Percentiles rank a stretch among this genome's conserved stretches.
Conservation (phyloP, 2,888 invertebrate genomes). For the Cyaniris semiargus region DNA sequence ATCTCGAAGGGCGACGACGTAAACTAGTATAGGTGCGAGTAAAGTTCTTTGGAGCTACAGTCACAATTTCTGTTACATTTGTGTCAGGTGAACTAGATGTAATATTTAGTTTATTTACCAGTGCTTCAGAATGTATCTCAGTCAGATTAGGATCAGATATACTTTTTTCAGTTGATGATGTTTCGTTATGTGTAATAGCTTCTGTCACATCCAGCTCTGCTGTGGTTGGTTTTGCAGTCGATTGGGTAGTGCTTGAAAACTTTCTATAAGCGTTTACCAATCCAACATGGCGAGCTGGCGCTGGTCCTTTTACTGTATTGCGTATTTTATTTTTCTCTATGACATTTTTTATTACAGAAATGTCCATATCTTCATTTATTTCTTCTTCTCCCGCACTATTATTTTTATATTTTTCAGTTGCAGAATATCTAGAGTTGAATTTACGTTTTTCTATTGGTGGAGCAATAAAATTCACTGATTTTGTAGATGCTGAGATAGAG, state of each 20-base stretch:
- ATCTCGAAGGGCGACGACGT: slow-evolving; percentile 61
- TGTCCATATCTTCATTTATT: slow-evolving; percentile 81
- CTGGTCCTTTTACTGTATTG: slow-evolving; percentile 74
- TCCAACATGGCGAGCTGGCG: slow-evolving; percentile 71
- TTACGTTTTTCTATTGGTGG: slow-evolving; percentile 68
- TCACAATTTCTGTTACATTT: slow-evolving; percentile 52
- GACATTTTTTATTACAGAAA: slow-evolving; percentile 79
- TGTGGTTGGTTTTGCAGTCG: slow-evolving; percentile 51
- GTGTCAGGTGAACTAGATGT: slow-evolving; percentile 44
- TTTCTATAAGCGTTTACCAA: slow-evolving; percentile 74
- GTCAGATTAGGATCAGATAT: slow-evolving; percentile 51
- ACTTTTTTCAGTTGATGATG: slow-evolving; percentile 54
- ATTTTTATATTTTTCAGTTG: slow-evolving; percentile 73
- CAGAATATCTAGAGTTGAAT: slow-evolving; percentile 71
- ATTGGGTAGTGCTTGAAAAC: slow-evolving; percentile 58
- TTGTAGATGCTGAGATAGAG: slow-evolving; percentile 72
- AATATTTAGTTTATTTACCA: slow-evolving; percentile 32
- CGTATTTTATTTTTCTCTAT: slow-evolving; percentile 78
- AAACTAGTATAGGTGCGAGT: slow-evolving; percentile 67
- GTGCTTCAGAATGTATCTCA: slow-evolving; percentile 46
- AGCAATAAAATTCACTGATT: slow-evolving; percentile 70
- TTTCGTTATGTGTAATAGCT: slow-evolving; percentile 53
- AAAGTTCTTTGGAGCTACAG: slow-evolving; percentile 57
- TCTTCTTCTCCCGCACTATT: slow-evolving; percentile 78
- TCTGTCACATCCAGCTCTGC: slow-evolving; percentile 62